phyloP scores from a whole-genome alignment of 1,140 invertebrate species.

The Drosophila virilis region DNA sequence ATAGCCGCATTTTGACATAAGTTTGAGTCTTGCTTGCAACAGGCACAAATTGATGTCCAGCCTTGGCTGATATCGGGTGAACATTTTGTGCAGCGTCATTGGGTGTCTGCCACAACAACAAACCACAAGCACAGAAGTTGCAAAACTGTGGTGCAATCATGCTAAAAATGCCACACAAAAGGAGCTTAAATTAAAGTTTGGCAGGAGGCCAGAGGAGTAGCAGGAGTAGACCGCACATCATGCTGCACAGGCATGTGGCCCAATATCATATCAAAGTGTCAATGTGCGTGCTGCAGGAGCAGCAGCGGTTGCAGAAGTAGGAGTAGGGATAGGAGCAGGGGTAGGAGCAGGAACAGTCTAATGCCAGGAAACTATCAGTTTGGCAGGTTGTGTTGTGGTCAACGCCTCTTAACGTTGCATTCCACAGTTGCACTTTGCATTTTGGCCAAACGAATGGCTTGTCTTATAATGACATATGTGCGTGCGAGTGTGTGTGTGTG shows the following conservation, averaged over 20 bases:
- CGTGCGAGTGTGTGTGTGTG: background rate
- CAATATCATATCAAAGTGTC: conserved; percentile 74
- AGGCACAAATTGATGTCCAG: conserved; percentile 15
- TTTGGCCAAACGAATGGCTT: conserved; percentile 21
- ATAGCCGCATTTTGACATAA: conserved; percentile 48
- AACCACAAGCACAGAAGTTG: conserved; percentile 54
- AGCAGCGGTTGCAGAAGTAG: conserved; percentile 13
- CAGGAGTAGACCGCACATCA: conserved; percentile 36
- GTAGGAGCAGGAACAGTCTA: conserved; percentile 13
- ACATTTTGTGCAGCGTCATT: conserved; percentile 67
- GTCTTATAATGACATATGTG: conserved; percentile 36
- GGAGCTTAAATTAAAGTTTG: conserved; percentile 57
- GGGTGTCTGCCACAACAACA: conserved; percentile 44
- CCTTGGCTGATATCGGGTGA: conserved; percentile 8
- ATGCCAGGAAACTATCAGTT: conserved; percentile 35
- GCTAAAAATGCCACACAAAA: conserved; percentile 62
- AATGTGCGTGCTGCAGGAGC: conserved; percentile 54
- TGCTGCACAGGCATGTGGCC: conserved; percentile 21
- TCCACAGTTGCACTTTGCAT: conserved; percentile 39
- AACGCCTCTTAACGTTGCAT: conserved; percentile 21
- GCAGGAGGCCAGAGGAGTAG: conserved; percentile 4
- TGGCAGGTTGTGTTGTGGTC: conserved; percentile 48
- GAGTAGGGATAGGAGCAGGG: background rate
- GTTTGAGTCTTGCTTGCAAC: conserved; percentile 13
- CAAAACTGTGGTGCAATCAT: conserved; percentile 58